A percentile compares a stretch with the other conserved stretches of the same genome.
phyloP scores from a whole-genome alignment of 2,888 invertebrate genomes.

The Acanthosepion pharaonis region DNA sequence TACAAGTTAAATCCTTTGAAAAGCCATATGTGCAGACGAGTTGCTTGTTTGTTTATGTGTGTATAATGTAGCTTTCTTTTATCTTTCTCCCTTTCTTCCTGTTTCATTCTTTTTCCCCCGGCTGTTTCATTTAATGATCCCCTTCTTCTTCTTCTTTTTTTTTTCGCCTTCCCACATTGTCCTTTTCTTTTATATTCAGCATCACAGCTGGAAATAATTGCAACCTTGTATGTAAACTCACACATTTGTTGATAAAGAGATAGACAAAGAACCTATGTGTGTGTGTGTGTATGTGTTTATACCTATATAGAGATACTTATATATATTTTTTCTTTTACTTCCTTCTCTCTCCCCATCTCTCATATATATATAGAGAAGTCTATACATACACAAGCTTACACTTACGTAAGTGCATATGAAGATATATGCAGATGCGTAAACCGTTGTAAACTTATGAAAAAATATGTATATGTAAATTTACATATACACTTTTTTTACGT shows the following conservation, averaged over 20 bases:
- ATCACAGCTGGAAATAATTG: conserved; percentile 2
- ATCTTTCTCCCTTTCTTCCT: not conserved
- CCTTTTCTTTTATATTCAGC: not conserved
- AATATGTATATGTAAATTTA: not conserved
- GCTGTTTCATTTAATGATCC: not conserved
- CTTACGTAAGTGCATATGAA: not conserved
- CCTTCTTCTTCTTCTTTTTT: no score
- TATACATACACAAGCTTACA: not conserved
- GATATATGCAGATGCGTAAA: not conserved
- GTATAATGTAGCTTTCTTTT: not conserved
- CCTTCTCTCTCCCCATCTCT: no score
- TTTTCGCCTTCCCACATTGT: not conserved
- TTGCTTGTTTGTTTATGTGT: not conserved
- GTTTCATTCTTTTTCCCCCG: not conserved
- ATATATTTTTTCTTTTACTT: not conserved
- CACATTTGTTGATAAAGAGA: not conserved
- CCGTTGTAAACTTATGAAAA: not conserved
- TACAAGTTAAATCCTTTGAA: not conserved
- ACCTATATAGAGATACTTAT: not conserved
- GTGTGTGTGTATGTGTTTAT: not conserved
- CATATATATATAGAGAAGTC: not conserved
- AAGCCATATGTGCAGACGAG: not conserved
- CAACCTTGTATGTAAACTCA: not conserved
- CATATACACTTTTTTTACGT: not conserved
- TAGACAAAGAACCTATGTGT: not conserved